Conservation (phyloP, 2,113 vertebrate species). For the Saccopteryx leptura region DNA sequence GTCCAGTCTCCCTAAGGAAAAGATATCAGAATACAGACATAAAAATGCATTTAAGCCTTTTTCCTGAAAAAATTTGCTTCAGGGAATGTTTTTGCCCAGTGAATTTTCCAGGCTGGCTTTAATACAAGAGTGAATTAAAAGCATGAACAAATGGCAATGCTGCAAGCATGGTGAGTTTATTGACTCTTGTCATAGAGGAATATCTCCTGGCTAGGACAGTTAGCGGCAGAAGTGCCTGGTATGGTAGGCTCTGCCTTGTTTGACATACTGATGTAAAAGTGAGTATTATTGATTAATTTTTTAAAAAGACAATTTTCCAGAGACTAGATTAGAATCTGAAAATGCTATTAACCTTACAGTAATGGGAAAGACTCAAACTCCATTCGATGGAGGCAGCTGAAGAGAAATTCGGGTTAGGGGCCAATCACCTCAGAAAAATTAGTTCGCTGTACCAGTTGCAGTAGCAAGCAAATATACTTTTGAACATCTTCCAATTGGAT, state of each 20-base stretch:
- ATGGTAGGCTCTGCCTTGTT: slow-evolving; percentile 75
- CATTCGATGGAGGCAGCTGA: slow-evolving; percentile 79
- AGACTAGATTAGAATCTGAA: slow-evolving; percentile 87
- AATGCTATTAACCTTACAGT: slow-evolving; percentile 86
- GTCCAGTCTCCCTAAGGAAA: slow-evolving; percentile 48
- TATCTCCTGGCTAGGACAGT: slow-evolving; percentile 66
- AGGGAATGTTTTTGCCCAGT: slow-evolving; percentile 58
- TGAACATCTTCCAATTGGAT: slow-evolving; percentile 67
- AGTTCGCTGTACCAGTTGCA: slow-evolving; percentile 79
- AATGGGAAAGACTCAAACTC: slow-evolving; percentile 81
- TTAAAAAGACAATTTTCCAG: slow-evolving; percentile 84
- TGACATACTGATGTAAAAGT: slow-evolving; percentile 83
- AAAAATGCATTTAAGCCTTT: slow-evolving; percentile 76
- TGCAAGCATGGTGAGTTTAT: slow-evolving; percentile 73
- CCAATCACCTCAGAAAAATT: slow-evolving; percentile 84
- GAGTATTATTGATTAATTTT: slow-evolving; percentile 87
- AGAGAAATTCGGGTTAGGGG: slow-evolving; percentile 83
- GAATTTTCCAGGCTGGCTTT: slow-evolving; percentile 68
- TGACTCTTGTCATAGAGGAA: slow-evolving; percentile 73
- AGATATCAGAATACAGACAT: slow-evolving; percentile 57
- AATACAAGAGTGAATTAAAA: slow-evolving; percentile 81
- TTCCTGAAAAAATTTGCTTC: slow-evolving; percentile 77
- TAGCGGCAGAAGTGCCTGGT: slow-evolving; percentile 72
- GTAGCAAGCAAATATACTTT: slow-evolving; percentile 78
- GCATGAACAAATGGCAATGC: slow-evolving; percentile 56